These are phyloP conservation scores for Ondatra zibethicus DNA, from an alignment of 2,113 vertebrate species.

Conservation along the genomic window DNA sequence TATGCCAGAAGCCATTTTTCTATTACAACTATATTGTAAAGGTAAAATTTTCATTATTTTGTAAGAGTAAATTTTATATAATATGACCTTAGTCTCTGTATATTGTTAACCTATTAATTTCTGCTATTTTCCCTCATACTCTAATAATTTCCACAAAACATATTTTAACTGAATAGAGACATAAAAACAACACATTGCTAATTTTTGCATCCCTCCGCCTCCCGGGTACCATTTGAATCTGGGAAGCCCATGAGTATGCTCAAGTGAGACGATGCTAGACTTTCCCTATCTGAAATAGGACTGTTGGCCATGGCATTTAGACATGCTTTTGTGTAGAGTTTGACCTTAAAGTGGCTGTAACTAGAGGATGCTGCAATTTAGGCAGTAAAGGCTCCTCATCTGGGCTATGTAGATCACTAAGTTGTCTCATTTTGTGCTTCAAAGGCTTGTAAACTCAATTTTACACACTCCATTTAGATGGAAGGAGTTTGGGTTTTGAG, in stretches of 20 bases:
- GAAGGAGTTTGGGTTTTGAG: conserved; percentile 4
- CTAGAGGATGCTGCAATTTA: neutral
- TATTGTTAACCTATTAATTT: neutral
- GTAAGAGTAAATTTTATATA: neutral
- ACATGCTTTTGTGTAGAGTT: neutral
- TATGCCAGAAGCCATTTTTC: neutral
- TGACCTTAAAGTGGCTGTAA: neutral
- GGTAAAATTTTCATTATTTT: neutral
- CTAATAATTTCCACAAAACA: neutral
- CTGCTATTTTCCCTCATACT: neutral
- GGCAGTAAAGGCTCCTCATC: neutral
- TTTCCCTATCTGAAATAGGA: neutral
- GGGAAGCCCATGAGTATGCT: neutral
- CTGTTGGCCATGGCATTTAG: neutral
- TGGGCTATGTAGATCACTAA: neutral
- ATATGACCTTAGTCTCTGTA: neutral
- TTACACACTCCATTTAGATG: neutral
- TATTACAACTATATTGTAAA: neutral
- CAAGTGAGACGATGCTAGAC: neutral
- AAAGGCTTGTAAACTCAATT: conserved; percentile 19
- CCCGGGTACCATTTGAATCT: neutral
- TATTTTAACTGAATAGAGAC: neutral
- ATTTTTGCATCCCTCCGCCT: neutral
- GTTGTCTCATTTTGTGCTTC: neutral
- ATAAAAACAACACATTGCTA: neutral